Evolutionary conservation across 1,140 invertebrate genomes (phyloP), one percentile per base, ranked within the genome.

Genomic region (Lordiphosa clarofinis): DNA sequence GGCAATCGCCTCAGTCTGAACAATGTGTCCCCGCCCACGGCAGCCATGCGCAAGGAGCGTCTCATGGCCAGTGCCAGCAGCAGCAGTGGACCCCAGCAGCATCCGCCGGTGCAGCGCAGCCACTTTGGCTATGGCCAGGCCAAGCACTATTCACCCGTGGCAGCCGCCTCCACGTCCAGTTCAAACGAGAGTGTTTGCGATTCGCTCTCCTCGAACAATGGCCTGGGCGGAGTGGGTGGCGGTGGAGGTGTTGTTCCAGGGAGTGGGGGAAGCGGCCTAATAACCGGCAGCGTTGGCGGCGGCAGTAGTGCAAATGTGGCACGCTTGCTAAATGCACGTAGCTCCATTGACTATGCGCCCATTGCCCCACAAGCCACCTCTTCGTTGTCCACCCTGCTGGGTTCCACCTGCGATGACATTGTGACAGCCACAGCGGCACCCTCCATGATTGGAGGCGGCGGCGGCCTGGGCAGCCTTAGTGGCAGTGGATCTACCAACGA

Each of bases 101-200:
- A 87, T 62, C 75, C 76, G 24, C 86, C 82, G n/a, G 73, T 84
- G 21, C 86, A 87, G 48, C 81, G 67, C 36, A 70, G 79, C 28
- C 74, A 73, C 28, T 68, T 81, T 59, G 65, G 61, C 15, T 88
- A 87, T 44, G 73, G 76, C 4, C 70, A 78, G 49, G 50, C 62
- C 2, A 88, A 88, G 33, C 87, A 88, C 11, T 88, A 88, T 60
- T 75, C 81, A 0, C 68, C 75, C 3, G 54, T 78, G 44, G 64
- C 84, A 56, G 58, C 75, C 56, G 71, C 89, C 49, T 88, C 89
- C 5, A 93, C 92, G 0, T 94, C 93, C 72, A 94, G 94, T 89
- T 94, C 93, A 12, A 94, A 93, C 86, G 94, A 94, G 88, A 94
- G 94, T 11, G 92, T 94, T 4, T 93, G 93, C 64, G 87, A 88